Conservation (phyloP, 2,113 vertebrate species). For the Clupea harengus region DNA sequence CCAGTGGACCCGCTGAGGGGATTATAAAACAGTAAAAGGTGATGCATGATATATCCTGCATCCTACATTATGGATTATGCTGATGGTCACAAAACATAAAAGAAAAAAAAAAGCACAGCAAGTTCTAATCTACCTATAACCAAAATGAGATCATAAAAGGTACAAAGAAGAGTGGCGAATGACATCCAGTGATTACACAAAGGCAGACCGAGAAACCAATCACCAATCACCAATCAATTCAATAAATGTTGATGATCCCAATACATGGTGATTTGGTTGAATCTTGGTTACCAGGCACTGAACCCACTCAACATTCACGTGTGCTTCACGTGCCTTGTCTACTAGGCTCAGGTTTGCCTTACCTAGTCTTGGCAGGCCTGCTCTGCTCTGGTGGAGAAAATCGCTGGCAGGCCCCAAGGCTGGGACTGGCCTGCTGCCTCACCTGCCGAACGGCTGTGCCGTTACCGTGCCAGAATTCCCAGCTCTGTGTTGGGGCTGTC, state of each 20-base stretch:
- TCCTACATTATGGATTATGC: background rate
- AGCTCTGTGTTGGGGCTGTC: background rate
- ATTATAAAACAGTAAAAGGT: no score
- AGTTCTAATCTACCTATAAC: background rate
- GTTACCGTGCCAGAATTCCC: background rate
- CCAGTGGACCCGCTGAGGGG: background rate
- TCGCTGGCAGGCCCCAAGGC: background rate
- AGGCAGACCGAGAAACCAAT: background rate
- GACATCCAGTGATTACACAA: no score
- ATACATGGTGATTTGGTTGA: background rate
- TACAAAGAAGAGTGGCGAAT: background rate
- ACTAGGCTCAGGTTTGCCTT: background rate
- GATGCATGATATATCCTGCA: background rate
- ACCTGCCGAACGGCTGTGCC: background rate
- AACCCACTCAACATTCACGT: background rate
- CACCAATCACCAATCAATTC: background rate
- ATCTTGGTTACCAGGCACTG: background rate
- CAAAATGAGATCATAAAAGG: background rate
- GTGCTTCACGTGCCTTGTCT: background rate
- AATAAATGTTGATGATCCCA: background rate
- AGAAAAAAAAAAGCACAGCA: background rate
- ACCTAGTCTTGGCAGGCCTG: background rate
- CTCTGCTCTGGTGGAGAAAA: background rate
- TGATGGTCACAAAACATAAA: background rate
- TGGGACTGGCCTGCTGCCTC: background rate